Evolutionary conservation across 2,797 vertebrate genomes (phyloP), one percentile per base, ranked within the genome.

Genomic region (Sebastes cheni): DNA sequence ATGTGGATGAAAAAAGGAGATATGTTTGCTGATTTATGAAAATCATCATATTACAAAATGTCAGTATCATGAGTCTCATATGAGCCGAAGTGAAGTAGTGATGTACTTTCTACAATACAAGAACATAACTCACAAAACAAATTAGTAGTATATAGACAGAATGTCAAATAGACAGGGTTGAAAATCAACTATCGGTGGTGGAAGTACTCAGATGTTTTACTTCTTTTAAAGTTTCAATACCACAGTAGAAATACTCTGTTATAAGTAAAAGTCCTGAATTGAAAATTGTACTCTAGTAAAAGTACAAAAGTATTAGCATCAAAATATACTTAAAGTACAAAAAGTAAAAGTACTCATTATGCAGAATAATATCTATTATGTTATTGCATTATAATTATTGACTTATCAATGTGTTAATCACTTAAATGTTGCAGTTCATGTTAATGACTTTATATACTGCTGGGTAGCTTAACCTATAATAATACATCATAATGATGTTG

Each of bases 201-300:
- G 18, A 50, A 46, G 42, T 46, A 46, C 16, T 46, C 42, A 46
- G 16, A 18, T 18, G 14, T 46, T 50, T 50, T 50, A 20, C 8
- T 50, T 20, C 0, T 20, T 1, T 20, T 1, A 50, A 50, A 50
- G 18, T 50, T 50, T 0, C 46, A 50, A 50, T 50, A 50, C 16
- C 46, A 50, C 46, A 8, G 18, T 50, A 9, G 46, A 50, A 50
- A 50, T 50, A 50, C 18, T 50, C 42, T 8, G 42, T 50, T 50
- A 20, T 18, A 50, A 50, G 42, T 46, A 46, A 18, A 46, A 46
- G 46, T 50, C 18, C 46, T 50, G 46, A 50, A 50, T 50, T 50
- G 1, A 50, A 46, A 46, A 46, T 46, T 46, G 42, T 46, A 46
- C 42, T 46, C 42, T 46, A 0, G 42, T 46, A 8, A 46, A 46